Base-by-base conservation (phyloP, 2,797 vertebrate genomes). In the Sphenodon punctatus region DNA sequence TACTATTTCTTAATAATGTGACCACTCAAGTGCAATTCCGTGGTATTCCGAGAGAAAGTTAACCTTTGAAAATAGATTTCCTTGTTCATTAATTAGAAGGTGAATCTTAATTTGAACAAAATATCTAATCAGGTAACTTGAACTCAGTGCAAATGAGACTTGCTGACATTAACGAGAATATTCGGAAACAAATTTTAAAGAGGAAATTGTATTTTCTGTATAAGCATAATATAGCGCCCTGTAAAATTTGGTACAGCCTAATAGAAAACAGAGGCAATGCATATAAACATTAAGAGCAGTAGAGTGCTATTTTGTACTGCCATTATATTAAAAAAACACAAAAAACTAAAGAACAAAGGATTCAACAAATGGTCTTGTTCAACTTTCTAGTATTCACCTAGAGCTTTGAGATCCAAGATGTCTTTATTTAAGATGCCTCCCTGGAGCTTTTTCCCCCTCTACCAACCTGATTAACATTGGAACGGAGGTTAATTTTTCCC, bases 391-490 rank as follows among this genome's bases (percentile, higher is more conserved):
- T 73, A 82, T 89, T 93, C 75, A 88, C 75, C 76, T 30, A 72
- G 78, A 74, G 82, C 76, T 87, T 68, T 91, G 65, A 5, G 65
- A 88, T 84, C 79, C 84, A 84, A 92, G 92, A 93, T 87, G 85
- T 89, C 91, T 95, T 91, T 92, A 94, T 90, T 89, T 88, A 71
- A 91, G 63, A 41, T 4, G 4, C 78, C 80, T 93, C 87, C 88
- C 90, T 68, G 43, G 89, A 88, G 90, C 83, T 83, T 88, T 90
- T 84, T 84, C 91, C 13, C 2, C n/a, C n/a, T n/a, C 39, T 81
- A 73, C 67, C n/a, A 39, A 95, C 76, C 88, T 93, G 93, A 96
- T 95, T 93, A 95, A 89, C 91, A 93, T 93, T 86, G 74, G 82
- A 93, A 92, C 59, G 82, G 86, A 84, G 74, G 69, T 17, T 22